Evolutionary conservation across 2,888 invertebrate species (phyloP), one percentile per base, ranked within the genome.

Genomic region (Drosophila gaucha): DNA sequence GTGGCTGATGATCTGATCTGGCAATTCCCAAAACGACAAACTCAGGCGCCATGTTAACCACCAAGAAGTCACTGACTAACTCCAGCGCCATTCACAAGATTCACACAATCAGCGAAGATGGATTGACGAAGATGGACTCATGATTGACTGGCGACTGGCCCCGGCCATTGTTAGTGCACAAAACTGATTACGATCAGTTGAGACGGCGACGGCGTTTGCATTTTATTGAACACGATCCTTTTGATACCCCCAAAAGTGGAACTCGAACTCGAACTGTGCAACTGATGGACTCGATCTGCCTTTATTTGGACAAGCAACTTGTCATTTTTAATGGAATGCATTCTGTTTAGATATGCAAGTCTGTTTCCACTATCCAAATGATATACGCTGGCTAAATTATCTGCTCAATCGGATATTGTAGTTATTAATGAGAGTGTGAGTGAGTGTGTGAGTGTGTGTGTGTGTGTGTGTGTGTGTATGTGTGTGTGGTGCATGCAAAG

Each of bases 21-120:
- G 80, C 90, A 90, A 90, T 88, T 89, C 89, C 89, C 89, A 80
- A 88, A 88, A 83, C 82, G 84, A 88, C 86, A 90, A 89, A 90
- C 89, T 89, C 88, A 90, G 91, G 91, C 91, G 91, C 91, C 91
- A 91, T 91, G 91, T 91, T 89, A 87, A 82, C 76, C 79, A 86
- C 80, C 88, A 83, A 74, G 71, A 69, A 76, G 75, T 73, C 76
- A 73, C 59, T 65, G 72, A 68, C 73, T 69, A 75, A 74, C 77
- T 83, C 44, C 46, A 18, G 18, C 39, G 47, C 50, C 26, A 49
- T 22, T 36, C 44, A 28, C 47, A 43, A 36, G 36, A 63, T 59
- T 41, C 75, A 56, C 46, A 46, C 60, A 60, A 60, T 58, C 59
- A 31, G 33, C 62, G 43, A n/a, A n/a, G n/a, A n/a, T n/a, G n/a